phyloP scores from a whole-genome alignment of 2,113 vertebrate species.

The Chloropsis cyanopogon region DNA sequence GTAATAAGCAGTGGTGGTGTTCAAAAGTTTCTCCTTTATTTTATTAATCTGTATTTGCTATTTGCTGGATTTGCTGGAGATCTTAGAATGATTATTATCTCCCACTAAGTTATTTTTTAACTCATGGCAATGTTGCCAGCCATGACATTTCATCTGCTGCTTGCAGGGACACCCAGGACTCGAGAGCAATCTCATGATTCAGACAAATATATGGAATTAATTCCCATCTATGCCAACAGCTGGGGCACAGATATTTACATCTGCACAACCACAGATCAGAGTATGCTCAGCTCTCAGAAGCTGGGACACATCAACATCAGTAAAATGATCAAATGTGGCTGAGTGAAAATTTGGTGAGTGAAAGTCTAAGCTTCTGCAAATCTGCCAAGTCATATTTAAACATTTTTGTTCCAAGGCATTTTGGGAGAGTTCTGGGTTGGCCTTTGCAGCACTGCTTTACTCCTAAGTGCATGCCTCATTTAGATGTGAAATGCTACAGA shows the following conservation, averaged over 20 bases:
- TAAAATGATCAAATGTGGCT: background rate
- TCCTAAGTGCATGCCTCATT: background rate
- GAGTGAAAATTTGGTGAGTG: background rate
- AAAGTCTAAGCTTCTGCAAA: background rate
- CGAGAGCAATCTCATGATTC: background rate
- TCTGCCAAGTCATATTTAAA: background rate
- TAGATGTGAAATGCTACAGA: background rate
- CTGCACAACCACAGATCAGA: background rate
- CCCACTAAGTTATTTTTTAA: background rate
- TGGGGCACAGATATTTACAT: background rate
- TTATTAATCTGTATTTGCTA: background rate
- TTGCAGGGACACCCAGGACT: background rate
- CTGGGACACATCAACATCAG: background rate
- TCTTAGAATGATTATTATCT: background rate
- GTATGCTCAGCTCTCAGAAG: background rate
- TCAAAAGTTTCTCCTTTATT: fast-evolving
- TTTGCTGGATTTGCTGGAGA: background rate
- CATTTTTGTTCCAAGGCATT: background rate
- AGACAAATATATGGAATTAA: background rate
- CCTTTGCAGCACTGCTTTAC: background rate
- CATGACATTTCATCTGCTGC: background rate
- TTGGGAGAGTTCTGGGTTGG: background rate
- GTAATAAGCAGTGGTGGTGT: background rate
- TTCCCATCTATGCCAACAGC: background rate
- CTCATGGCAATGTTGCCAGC: background rate